A percentile compares a stretch with the other conserved stretches of the same genome.
Evolutionary conservation across 2,888 invertebrate species (phyloP).

Genomic region (Brachyptera risi): DNA sequence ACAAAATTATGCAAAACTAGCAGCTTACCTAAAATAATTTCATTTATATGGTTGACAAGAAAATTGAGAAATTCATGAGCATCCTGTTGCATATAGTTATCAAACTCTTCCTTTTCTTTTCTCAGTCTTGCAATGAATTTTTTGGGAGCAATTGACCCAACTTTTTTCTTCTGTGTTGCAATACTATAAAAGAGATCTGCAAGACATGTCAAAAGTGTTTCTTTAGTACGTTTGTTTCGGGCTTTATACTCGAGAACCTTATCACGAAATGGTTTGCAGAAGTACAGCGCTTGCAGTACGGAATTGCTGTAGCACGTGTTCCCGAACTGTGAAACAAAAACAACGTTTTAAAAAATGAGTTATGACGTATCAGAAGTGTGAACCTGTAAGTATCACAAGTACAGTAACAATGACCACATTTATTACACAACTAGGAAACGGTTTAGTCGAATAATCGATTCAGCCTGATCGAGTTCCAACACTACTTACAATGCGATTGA

Average conservation of each 20-base stretch:
- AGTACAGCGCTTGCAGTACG: constrained; percentile 97
- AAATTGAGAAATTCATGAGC: constrained; percentile 99
- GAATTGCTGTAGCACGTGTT: constrained; percentile 99
- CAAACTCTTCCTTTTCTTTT: constrained; percentile 99
- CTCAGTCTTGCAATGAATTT: constrained; percentile 97
- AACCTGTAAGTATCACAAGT: no score
- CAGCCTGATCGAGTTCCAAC: no score
- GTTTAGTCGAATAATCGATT: no score
- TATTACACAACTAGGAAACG: no score
- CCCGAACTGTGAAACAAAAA: constrained; percentile 74
- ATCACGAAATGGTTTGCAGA: constrained; percentile 98
- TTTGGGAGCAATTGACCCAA: constrained; percentile 98
- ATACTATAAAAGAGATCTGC: constrained; percentile 99
- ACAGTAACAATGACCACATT: no score
- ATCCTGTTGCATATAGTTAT: constrained; percentile 99
- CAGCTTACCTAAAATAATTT: constrained; percentile 90
- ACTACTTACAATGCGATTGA: no score
- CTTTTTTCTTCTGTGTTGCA: constrained; percentile 99
- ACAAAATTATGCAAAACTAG: no score
- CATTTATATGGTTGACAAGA: constrained; percentile 96
- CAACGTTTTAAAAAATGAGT: no score
- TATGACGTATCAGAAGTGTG: no score
- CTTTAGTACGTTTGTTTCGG: constrained; percentile 91
- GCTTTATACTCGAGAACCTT: constrained; percentile 98
- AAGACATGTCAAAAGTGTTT: constrained; percentile 94